Percentiles rank a stretch among this genome's conserved stretches.
Conservation (phyloP, 2,113 vertebrate genomes). For the Forbesichthys papilliferus region DNA sequence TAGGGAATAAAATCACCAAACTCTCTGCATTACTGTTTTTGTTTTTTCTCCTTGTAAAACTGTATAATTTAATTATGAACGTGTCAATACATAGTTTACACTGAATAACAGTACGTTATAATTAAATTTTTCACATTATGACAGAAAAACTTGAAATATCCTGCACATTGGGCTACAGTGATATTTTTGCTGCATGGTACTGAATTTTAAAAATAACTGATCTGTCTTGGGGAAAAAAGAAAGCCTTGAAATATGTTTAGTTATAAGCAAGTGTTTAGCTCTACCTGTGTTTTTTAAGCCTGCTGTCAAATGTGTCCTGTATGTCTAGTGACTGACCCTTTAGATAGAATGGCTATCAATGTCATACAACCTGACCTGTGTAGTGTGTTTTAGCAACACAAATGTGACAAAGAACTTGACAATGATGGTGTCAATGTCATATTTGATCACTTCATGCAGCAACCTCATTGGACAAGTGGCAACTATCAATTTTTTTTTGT, state of each 20-base stretch:
- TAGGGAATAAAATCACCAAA: too few relatives aligned
- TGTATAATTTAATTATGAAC: background rate
- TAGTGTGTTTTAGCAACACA: conserved; percentile 33
- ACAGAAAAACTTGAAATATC: conserved; percentile 21
- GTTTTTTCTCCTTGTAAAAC: too few relatives aligned
- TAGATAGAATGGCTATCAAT: conserved; percentile 28
- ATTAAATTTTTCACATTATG: conserved; percentile 12
- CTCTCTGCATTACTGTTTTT: too few relatives aligned
- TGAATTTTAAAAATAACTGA: conserved; percentile 39
- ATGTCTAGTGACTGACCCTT: conserved; percentile 19
- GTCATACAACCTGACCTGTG: conserved; percentile 11
- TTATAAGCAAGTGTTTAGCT: conserved; percentile 47
- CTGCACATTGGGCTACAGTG: conserved; percentile 5
- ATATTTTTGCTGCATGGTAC: conserved; percentile 47
- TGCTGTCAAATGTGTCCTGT: conserved; percentile 30
- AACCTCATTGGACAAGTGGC: conserved; percentile 20
- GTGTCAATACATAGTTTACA: conserved; percentile 35
- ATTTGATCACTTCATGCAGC: conserved; percentile 20
- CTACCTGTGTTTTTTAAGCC: conserved; percentile 34
- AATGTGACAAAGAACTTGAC: conserved; percentile 31
- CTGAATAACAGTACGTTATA: conserved; percentile 6
- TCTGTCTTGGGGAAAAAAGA: conserved; percentile 8
- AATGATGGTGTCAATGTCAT: conserved; percentile 15
- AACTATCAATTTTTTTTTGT: conserved; percentile 52
- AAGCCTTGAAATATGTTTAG: conserved; percentile 47